Conservation (phyloP, 2,888 invertebrate genomes). For the Drosophila phalerata region DNA sequence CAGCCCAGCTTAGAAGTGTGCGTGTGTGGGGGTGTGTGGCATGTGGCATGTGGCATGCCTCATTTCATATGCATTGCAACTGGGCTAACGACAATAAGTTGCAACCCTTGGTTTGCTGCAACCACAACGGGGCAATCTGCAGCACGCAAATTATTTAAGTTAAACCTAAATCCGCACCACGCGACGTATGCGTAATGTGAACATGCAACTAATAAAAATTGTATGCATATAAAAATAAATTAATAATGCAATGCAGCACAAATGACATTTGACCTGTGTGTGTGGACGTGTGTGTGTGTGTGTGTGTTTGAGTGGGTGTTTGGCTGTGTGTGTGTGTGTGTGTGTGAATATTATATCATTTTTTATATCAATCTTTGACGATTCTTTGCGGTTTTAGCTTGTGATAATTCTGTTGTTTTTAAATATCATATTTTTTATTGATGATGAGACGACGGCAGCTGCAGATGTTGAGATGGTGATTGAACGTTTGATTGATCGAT, state of each 20-base stretch:
- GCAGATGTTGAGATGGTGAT: conserved; percentile 46
- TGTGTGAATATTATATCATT: conserved; percentile 18
- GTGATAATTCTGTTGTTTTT: conserved; percentile 18
- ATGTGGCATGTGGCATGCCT: conserved; percentile 25
- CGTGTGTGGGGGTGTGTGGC: conserved; percentile 26
- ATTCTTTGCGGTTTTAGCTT: conserved; percentile 7
- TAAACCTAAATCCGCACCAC: conserved; percentile 39
- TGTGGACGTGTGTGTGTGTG: conserved; percentile 3
- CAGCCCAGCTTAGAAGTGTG: too few relatives aligned
- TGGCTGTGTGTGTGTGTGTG: conserved; percentile 13
- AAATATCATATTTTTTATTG: conserved; percentile 11
- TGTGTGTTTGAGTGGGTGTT: background rate
- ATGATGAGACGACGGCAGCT: conserved; percentile 64
- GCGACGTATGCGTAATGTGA: conserved; percentile 55
- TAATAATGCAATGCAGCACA: conserved; percentile 1
- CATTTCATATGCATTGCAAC: conserved; percentile 60
- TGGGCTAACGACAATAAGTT: conserved; percentile 60
- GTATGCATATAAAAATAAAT: conserved; percentile 1
- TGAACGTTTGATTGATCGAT: conserved; percentile 39
- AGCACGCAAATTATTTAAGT: conserved; percentile 50
- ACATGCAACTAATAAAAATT: conserved; percentile 26
- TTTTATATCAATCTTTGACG: conserved; percentile 5
- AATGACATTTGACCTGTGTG: conserved; percentile 3
- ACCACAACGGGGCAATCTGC: conserved; percentile 40
- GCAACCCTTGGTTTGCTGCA: conserved; percentile 12